Evolutionary conservation across 2,797 vertebrate species (phyloP).

Genomic region (Naso thynnoides): DNA sequence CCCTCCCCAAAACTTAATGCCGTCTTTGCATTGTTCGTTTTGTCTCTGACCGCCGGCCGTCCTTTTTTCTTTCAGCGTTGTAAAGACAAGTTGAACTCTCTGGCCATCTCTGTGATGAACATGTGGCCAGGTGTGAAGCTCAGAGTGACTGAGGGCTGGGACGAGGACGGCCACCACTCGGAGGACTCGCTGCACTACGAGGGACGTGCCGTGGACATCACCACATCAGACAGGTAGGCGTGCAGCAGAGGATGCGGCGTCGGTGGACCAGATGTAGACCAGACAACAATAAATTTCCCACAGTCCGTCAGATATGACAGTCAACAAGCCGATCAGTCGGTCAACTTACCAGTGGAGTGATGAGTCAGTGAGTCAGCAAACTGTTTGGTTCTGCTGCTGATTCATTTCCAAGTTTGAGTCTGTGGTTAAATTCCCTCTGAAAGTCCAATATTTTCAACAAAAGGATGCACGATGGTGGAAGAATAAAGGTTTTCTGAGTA

Average conservation of each 20-base stretch:
- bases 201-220: slow-evolving; percentile 97
- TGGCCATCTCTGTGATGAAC: slow-evolving; percentile 99
- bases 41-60: slow-evolving; percentile 6
- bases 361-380: slow-evolving; percentile 17
- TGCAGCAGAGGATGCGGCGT: neutral
- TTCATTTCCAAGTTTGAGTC: neutral
- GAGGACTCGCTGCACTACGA: slow-evolving; percentile 98
- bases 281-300: neutral
- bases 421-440: neutral
- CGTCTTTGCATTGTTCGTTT: neutral
- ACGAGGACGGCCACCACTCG: slow-evolving; percentile 96
- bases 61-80: slow-evolving; percentile 87
- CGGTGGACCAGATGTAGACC: neutral
- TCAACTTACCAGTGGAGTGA: slow-evolving; percentile 17
- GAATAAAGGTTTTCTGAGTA: neutral
- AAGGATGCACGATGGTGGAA: neutral
- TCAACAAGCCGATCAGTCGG: neutral
- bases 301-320: neutral
- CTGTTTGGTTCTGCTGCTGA: no score
- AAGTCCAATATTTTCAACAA: neutral
- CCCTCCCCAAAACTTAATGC: neutral
- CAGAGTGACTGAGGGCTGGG: slow-evolving; percentile 98
- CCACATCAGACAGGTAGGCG: slow-evolving; percentile 91
- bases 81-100: slow-evolving; percentile 96
- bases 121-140: slow-evolving; percentile 98